These are phyloP conservation scores for Drosophila obscura DNA, from an alignment of 1,140 invertebrate species.

Conservation along the genomic window DNA sequence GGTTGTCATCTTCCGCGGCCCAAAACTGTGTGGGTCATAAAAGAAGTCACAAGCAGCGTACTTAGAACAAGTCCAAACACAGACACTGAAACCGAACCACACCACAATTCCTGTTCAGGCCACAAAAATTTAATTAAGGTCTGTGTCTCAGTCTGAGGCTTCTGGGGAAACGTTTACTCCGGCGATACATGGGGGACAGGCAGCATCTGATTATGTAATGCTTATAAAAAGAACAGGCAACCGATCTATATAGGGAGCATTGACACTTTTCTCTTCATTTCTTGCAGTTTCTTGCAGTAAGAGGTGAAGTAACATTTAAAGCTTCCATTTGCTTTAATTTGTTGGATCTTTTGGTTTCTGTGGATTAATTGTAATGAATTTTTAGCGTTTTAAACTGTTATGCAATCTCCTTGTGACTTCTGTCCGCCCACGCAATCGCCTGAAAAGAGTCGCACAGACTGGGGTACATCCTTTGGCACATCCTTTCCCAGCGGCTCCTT, in stretches of 20 bases:
- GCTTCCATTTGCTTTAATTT: too few species aligned
- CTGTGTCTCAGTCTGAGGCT: constrained; percentile 29
- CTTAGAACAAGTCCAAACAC: constrained; percentile 66
- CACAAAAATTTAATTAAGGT: constrained; percentile 74
- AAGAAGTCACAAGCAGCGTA: constrained; percentile 51
- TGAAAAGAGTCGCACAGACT: not conserved
- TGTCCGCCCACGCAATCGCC: constrained; percentile 15
- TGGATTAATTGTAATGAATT: too few species aligned
- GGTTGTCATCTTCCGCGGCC: constrained; percentile 32
- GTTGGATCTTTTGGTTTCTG: not conserved
- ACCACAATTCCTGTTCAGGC: constrained; percentile 54
- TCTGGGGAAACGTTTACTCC: constrained; percentile 58
- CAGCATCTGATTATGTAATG: constrained; percentile 61
- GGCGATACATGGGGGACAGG: constrained; percentile 17
- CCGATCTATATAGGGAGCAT: constrained; percentile 55
- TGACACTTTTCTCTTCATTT: constrained; percentile 39
- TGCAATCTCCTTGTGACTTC: constrained; percentile 22
- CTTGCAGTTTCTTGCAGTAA: constrained; percentile 13
- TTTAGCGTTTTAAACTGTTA: too few species aligned
- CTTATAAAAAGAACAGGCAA: constrained; percentile 5
- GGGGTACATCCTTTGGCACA: constrained; percentile 28
- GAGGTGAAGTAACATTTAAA: constrained; percentile 24
- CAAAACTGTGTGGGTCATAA: constrained; percentile 63
- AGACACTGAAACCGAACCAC: constrained; percentile 39
- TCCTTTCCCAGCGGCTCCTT: constrained; percentile 47